Percentiles rank a stretch among this genome's conserved stretches.
These are phyloP conservation scores for Thermophis baileyi DNA, from an alignment of 2,113 vertebrate genomes.

Conservation along the genomic window DNA sequence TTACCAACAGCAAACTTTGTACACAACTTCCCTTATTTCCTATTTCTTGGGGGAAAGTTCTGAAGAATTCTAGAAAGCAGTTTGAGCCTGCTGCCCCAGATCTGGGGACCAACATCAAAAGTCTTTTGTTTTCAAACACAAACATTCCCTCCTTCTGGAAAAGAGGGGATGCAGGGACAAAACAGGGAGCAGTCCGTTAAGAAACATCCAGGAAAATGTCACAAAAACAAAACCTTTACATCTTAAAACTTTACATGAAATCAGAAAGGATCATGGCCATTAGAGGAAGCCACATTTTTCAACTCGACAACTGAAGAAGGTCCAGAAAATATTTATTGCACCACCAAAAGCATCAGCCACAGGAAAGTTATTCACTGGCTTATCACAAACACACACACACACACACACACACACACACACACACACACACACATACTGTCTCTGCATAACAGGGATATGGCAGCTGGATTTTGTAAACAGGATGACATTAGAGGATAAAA, in stretches of 20 bases:
- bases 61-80: not conserved
- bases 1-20: not conserved
- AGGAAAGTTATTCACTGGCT: conserved; percentile 32
- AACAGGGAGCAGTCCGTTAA: not conserved
- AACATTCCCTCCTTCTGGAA: not conserved
- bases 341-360: conserved; percentile 27
- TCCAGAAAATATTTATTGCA: conserved; percentile 38
- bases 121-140: not conserved
- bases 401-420: not conserved
- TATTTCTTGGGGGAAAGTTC: no score
- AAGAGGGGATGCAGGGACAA: not conserved
- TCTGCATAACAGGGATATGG: conserved; percentile 17
- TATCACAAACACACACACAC: conserved; percentile 31
- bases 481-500: conserved; percentile 8
- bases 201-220: not conserved
- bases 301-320: conserved; percentile 7
- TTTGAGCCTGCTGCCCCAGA: not conserved
- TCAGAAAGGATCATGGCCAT: not conserved
- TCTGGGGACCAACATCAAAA: not conserved
- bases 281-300: not conserved
- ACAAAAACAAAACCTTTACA: not conserved
- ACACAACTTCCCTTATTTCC: not conserved
- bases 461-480: conserved; percentile 28
- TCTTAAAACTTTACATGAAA: not conserved
- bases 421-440: not conserved